These are phyloP conservation scores for Taphrorychus bicolor DNA, from an alignment of 2,888 invertebrate species.

Conservation along the genomic window DNA sequence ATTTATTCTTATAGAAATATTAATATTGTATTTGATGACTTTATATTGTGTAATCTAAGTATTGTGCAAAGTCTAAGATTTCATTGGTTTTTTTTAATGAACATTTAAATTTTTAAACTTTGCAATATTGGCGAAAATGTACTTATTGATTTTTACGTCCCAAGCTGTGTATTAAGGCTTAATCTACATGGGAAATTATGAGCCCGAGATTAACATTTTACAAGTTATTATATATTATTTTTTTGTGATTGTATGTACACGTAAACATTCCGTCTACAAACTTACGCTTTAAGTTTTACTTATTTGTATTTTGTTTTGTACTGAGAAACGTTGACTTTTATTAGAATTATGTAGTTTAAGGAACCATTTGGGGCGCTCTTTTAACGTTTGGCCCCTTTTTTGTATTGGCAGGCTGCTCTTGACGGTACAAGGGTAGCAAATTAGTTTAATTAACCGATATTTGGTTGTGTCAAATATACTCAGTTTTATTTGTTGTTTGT, in stretches of 20 bases:
- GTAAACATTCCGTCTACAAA: conserved; percentile 13
- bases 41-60: not conserved
- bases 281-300: conserved; percentile 12
- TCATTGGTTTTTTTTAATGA: not conserved
- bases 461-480: conserved; percentile 32
- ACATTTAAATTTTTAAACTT: not conserved
- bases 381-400: not conserved
- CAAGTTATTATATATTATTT: not conserved
- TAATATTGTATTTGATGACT: not conserved
- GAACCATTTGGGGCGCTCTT: not conserved
- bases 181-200: too few species aligned
- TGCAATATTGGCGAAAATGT: not conserved
- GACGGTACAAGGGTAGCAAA: not conserved
- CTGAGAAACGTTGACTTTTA: conserved; percentile 1
- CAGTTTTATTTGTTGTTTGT: conserved; percentile 12
- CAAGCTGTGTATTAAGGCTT: not conserved
- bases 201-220: too few species aligned
- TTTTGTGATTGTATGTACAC: conserved; percentile 10
- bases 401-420: not conserved
- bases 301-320: conserved; percentile 9
- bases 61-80: not conserved
- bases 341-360: not conserved
- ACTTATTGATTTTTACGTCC: not conserved
- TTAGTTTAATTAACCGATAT: conserved; percentile 12
- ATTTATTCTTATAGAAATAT: not conserved